Base-by-base conservation (phyloP, 2,113 vertebrate genomes). In the Sialia sialis region DNA sequence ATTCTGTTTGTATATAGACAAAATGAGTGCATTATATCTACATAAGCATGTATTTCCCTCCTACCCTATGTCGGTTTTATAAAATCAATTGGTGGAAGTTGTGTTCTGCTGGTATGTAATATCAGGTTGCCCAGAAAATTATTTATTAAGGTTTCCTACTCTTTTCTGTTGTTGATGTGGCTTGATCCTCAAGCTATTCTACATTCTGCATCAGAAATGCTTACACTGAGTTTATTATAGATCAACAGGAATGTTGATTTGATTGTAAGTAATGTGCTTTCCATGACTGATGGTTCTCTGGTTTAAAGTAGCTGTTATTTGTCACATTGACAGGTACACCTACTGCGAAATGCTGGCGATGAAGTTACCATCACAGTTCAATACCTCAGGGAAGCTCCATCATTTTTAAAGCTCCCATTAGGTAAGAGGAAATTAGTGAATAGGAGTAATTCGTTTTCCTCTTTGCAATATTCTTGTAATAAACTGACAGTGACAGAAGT, bases 361-460 rank as follows among this genome's bases (percentile, higher is more conserved):
- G 98, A 99, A 97, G 99, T 99, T 97, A 98, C 98, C 96, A 95
- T 99, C 97, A 99, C 98, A 22, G 99, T 99, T 91, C 98, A 99
- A 95, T 99, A 99, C 97, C 98, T 99, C 97, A 98, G 98, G 97
- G 98, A 99, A 95, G 98, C 99, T 41, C 99, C 99, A 77, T 98
- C 99, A 43, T 99, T 99, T 97, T 98, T 99, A 83, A 99, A 99
- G 97, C 98, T 99, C 95, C 99, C 99, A 52, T 96, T 99, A 96
- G 99, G 99, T 99, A 98, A 98, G 98, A 94, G 41, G 74, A 68
- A 95, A 95, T 91, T 67, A 90, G 82, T 1, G 10, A 60, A 72
- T 29, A 38, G 41, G 10, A 41, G 32, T 85, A 83, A 69, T 91
- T 85, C 87, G 52, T 74, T 95, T 93, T 82, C 67, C 60, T 87